Base-by-base conservation (phyloP, 2,113 vertebrate genomes). In the Narcine bancroftii region DNA sequence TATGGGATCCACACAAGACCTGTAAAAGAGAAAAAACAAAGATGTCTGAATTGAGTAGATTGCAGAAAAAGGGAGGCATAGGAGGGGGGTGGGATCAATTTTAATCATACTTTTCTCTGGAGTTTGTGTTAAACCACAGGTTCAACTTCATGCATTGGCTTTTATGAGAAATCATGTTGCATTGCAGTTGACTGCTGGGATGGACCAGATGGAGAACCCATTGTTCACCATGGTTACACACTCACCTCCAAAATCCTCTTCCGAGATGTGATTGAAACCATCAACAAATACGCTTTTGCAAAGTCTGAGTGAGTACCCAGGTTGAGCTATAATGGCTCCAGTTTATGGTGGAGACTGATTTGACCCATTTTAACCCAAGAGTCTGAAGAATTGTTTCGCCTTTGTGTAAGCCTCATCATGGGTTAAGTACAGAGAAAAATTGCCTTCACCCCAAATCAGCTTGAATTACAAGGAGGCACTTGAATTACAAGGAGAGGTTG, bases 181-280 rank as follows among this genome's bases (percentile, higher is more conserved):
- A 93, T 93, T 92, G 0, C 94, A 99, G 99, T 99, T 94, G 99
- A 99, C 95, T 99, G 99, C 94, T 99, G 99, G 99, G 99, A 99
- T 0, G 98, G 99, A 56, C 98, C 97, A 0, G 99, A 99, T 0
- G 97, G 98, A 0, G 99, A 99, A 81, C 99, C 99, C 0, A 98
- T 99, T 0, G 98, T 99, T 72, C 98, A 99, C 94, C 99, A 99
- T 0, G 99, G 99, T 93, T 99, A 99, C 95, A 99, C 99, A 0
- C 94, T 99, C 93, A 99, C 99, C 92, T 99, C 99, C 94, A 99
- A 99, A 96, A 99, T 99, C 94, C 97, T 99, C 93, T 99, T 99
- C 94, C 98, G 95, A 95, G 98, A 99, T 0, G 99, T 99, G 87
- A 96, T 99, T 0, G 99, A 99, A 94, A 99, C 98, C 92, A 99